A percentile compares a stretch with the other conserved stretches of the same genome.
phyloP scores from a whole-genome alignment of 1,140 invertebrate genomes.

The Thaumatotibia leucotreta region DNA sequence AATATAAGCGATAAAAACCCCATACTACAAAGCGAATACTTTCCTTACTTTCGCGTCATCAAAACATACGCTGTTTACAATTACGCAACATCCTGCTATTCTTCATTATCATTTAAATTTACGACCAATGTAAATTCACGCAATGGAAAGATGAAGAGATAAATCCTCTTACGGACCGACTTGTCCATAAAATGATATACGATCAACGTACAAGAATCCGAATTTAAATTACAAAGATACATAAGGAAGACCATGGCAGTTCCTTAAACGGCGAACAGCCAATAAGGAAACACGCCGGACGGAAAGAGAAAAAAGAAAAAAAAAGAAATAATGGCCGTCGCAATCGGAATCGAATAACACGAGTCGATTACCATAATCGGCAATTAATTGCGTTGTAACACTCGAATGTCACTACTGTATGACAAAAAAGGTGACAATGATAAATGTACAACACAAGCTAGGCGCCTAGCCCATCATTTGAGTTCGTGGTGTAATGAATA shows the following conservation, averaged over 20 bases:
- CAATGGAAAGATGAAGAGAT: neutral
- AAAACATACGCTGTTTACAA: neutral
- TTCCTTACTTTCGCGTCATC: neutral
- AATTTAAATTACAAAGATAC: constrained; percentile 1
- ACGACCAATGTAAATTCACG: neutral
- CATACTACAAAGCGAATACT: neutral
- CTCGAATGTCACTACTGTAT: neutral
- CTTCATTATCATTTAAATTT: constrained; percentile 7
- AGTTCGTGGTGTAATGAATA: neutral
- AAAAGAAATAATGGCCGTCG: constrained; percentile 4
- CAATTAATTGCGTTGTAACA: constrained; percentile 1
- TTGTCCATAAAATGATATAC: neutral
- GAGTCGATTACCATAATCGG: neutral
- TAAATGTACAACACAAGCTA: neutral
- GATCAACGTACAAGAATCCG: neutral
- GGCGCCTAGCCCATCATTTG: neutral
- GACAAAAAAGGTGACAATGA: neutral
- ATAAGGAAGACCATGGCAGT: neutral
- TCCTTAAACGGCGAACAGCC: neutral
- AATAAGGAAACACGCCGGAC: neutral
- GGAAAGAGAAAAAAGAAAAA: constrained; percentile 1
- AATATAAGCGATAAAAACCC: neutral
- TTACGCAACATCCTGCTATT: neutral
- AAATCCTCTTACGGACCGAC: neutral
- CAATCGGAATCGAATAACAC: neutral